phyloP scores from a whole-genome alignment of 2,113 vertebrate species.

The Heterotis niloticus region DNA sequence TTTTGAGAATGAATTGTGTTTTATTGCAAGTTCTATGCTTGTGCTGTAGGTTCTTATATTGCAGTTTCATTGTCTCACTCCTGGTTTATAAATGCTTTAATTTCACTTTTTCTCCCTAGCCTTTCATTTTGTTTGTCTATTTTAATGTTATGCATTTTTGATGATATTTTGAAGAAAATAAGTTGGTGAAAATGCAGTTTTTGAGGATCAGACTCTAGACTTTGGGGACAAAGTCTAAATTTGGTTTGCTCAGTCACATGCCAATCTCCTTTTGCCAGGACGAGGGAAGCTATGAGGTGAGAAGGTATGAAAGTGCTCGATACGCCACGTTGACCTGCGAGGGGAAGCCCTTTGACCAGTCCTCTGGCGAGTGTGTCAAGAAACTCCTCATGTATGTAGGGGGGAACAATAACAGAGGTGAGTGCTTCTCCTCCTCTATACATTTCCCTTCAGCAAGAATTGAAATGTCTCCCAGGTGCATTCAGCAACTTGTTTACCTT shows the following conservation, averaged over 20 bases:
- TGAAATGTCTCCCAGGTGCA: too few relatives aligned
- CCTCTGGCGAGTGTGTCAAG: conserved; percentile 72
- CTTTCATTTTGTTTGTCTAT: background rate
- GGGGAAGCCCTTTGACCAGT: conserved; percentile 80
- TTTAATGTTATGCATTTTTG: background rate
- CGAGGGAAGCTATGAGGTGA: conserved; percentile 77
- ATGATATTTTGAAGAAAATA: background rate
- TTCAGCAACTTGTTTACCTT: too few relatives aligned
- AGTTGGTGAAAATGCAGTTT: background rate
- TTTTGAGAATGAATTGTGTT: background rate
- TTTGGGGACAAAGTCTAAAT: background rate
- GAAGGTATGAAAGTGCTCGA: conserved; percentile 69
- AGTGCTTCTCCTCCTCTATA: conserved; percentile 30
- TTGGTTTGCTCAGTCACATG: background rate
- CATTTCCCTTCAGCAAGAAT: background rate
- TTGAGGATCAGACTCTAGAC: background rate
- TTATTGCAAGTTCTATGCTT: background rate
- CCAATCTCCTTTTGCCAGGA: conserved; percentile 55
- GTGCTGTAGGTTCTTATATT: too few relatives aligned
- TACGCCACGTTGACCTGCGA: conserved; percentile 71
- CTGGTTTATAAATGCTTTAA: background rate
- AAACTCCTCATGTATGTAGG: conserved; percentile 86
- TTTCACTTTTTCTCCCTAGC: background rate
- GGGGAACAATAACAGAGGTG: conserved; percentile 80
- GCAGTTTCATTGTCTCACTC: background rate